Evolutionary conservation across 2,113 vertebrate genomes (phyloP), one percentile per base, ranked within the genome.

Genomic region (Sebastes schlegelii): DNA sequence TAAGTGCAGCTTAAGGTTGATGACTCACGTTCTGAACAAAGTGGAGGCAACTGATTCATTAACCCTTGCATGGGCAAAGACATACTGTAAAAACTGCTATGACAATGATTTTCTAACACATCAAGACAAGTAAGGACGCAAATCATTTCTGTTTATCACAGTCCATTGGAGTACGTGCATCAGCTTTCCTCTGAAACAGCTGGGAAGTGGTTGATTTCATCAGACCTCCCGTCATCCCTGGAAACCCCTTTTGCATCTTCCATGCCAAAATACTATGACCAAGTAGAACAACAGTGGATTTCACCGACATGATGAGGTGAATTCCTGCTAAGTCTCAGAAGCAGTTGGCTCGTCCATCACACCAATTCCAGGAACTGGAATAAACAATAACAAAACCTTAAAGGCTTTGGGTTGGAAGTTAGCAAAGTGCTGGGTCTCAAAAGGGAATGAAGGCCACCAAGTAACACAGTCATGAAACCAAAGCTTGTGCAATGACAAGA

Each of bases 141-240:
- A 19, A 6, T 65, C 19, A 12, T 21, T 11, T 4, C 8, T 48
- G 46, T 74, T 61, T 73, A 19, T 73, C 21, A 54, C 6, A 2
- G 40, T 46, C 2, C 4, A 10, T 5, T 26, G 4, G 2, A 57
- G 34, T 11, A 6, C 2, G 4, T 48, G 7, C 40, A 17, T 23
- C 40, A 46, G 7, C 55, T 34, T 60, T n/a, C 71, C 8, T 40
- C 58, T 49, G 46, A 65, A 42, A 14, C 45, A 69, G 43, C 65
- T 48, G 75, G 54, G 46, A 74, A 65, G 76, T 51, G 66, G 46
- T 52, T 61, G 19, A 62, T 70, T 42, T 60, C 16, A 78, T 26
- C 62, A 45, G 8, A 54, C 61, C 45, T 74, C 5, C 6, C 1
- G 2, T 55, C 66, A 51, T 43, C 23, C n/a, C 40, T 55, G 48